Evolutionary conservation across 2,888 invertebrate species (phyloP).

Genomic region (Colostygia pectinataria): DNA sequence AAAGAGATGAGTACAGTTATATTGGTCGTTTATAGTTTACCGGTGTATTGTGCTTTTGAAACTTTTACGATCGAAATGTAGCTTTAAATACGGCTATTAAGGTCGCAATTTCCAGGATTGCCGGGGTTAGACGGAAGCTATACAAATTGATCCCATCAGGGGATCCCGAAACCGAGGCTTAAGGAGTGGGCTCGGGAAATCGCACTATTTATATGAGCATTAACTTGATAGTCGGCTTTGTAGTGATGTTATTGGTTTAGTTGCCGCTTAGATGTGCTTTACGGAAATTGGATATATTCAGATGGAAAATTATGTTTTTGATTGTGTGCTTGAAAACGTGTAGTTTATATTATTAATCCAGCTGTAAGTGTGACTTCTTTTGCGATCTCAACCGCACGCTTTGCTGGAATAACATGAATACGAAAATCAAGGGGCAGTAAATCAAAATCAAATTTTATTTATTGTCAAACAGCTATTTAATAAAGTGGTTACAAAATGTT

Average conservation of each 20-base stretch:
- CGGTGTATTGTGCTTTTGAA: slow-evolving; percentile 60
- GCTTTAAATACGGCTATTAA: slow-evolving; percentile 50
- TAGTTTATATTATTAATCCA: too few species aligned
- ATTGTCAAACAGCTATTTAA: too few species aligned
- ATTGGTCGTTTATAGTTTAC: slow-evolving; percentile 55
- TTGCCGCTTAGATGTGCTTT: slow-evolving; percentile 25
- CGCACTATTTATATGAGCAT: slow-evolving; percentile 63
- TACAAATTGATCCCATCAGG: slow-evolving; percentile 72
- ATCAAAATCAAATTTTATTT: too few species aligned
- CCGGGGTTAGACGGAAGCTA: slow-evolving; percentile 54
- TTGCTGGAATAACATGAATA: too few species aligned
- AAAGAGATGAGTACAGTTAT: slow-evolving; percentile 45
- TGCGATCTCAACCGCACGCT: too few species aligned
- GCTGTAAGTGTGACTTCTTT: too few species aligned
- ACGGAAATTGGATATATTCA: slow-evolving; percentile 23
- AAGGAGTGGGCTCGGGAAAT: slow-evolving; percentile 56
- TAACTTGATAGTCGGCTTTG: slow-evolving; percentile 55
- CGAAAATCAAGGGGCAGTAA: too few species aligned
- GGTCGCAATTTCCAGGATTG: slow-evolving; percentile 52
- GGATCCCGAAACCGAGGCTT: slow-evolving; percentile 46
- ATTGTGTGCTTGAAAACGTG: slow-evolving; percentile 4
- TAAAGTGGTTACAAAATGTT: too few species aligned
- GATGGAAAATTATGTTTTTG: slow-evolving; percentile 20
- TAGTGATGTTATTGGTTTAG: slow-evolving; percentile 44
- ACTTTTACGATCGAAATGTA: slow-evolving; percentile 47